Conservation (phyloP, 2,888 invertebrate genomes). For the Drosophila dives region DNA sequence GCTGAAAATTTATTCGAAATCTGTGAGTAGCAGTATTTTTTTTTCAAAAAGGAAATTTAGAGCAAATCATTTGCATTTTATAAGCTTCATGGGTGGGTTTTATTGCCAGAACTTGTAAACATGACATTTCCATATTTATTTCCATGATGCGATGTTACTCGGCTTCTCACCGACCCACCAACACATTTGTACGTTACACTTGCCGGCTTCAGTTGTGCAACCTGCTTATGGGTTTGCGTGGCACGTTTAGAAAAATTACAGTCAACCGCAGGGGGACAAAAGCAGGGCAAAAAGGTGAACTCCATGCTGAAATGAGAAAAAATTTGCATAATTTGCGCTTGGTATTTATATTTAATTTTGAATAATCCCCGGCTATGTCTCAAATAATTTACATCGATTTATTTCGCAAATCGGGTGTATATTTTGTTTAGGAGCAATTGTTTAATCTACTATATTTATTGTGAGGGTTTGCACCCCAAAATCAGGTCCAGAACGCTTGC, state of each 20-base stretch:
- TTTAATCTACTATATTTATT: conserved; percentile 59
- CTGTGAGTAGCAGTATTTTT: conserved; percentile 15
- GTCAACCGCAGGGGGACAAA: conserved; percentile 35
- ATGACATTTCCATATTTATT: conserved; percentile 76
- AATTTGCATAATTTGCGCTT: conserved; percentile 67
- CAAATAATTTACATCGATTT: conserved; percentile 70
- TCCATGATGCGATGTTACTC: conserved; percentile 43
- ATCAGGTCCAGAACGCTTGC: neutral
- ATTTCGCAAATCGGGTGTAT: conserved; percentile 50
- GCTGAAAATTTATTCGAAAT: conserved; percentile 11
- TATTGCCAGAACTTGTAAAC: conserved; percentile 73
- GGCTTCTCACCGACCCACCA: conserved; percentile 3
- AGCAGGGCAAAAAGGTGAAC: conserved; percentile 49
- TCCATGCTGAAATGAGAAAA: conserved; percentile 38
- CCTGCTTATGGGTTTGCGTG: conserved; percentile 13
- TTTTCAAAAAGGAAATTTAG: conserved; percentile 26
- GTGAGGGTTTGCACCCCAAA: conserved; percentile 4
- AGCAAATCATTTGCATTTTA: conserved; percentile 56
- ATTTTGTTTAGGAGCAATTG: conserved; percentile 20
- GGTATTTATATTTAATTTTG: conserved; percentile 70
- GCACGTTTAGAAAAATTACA: conserved; percentile 56
- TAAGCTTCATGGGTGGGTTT: conserved; percentile 60
- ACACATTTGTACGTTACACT: conserved; percentile 29
- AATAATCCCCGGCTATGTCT: conserved; percentile 67
- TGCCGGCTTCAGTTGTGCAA: conserved; percentile 13